phyloP scores from a whole-genome alignment of 2,888 invertebrate species.

The Dicyrtoma fusca region DNA sequence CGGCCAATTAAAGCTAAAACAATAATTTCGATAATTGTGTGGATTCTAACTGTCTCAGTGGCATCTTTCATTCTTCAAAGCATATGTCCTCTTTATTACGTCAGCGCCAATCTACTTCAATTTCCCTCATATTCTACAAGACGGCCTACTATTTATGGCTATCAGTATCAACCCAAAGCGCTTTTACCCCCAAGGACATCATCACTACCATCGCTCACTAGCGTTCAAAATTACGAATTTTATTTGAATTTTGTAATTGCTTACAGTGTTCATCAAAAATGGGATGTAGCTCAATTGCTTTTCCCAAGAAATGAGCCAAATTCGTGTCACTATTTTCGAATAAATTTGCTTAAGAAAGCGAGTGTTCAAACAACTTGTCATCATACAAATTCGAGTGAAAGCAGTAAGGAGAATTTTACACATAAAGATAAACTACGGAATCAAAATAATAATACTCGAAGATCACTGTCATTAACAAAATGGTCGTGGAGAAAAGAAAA shows the following conservation, averaged over 20 bases:
- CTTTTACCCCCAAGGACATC: constrained; percentile 14
- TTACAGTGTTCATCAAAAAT: constrained; percentile 37
- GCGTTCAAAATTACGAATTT: constrained; percentile 1
- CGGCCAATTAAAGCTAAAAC: no score
- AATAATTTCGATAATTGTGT: no score
- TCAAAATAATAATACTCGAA: not conserved
- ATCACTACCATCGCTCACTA: not conserved
- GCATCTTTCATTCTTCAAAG: no score
- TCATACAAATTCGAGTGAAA: not conserved
- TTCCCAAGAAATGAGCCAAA: constrained; percentile 34
- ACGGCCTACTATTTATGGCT: not conserved
- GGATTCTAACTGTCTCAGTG: no score
- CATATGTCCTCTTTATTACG: no score
- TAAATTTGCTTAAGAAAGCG: constrained; percentile 17
- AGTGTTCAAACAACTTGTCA: constrained; percentile 20
- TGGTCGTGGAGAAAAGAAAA: not conserved
- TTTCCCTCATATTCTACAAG: not conserved
- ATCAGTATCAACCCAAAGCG: not conserved
- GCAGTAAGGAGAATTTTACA: not conserved
- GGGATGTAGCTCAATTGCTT: constrained; percentile 40
- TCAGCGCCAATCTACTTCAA: not conserved
- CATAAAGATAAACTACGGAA: not conserved
- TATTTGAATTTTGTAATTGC: constrained; percentile 43
- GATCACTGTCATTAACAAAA: not conserved
- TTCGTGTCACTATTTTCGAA: constrained; percentile 39